Base-by-base conservation (phyloP, 2,113 vertebrate genomes). In the Phasianus colchicus region DNA sequence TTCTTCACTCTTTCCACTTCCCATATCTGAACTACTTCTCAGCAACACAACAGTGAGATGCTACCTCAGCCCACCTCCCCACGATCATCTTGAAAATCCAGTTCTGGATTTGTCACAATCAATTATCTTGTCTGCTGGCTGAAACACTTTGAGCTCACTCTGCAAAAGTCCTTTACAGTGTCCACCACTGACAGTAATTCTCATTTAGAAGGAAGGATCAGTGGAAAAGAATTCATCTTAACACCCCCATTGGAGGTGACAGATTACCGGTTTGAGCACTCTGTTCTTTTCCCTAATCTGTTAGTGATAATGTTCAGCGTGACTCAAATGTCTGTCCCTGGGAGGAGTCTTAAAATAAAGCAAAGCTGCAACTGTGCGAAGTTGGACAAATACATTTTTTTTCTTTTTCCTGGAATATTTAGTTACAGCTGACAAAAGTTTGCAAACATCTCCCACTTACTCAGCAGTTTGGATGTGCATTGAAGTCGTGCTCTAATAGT, bases 151-250 rank as follows among this genome's bases (percentile, higher is more conserved):
- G 15, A 25, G 77, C 48, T 48, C 48, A 38, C 63, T 88, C 69
- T 86, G 69, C 86, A 55, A 45, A 83, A 11, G 22, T 43, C 63
- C 79, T 96, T 96, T 82, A 82, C 81, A 86, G 27, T 11, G 84
- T 72, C 47, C 83, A 54, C 74, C n/a, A 60, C 30, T 93, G 55
- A 88, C 34, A 96, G 45, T 27, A 80, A 52, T 70, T 58, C 55
- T 20, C 52, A 54, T 16, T 54, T 54, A 15, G 8, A 29, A 54
- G 52, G 27, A 15, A 52, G 14, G 52, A 54, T 54, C 14, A 29
- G 12, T 29, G 27, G 8, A 27, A 54, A 54, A 54, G 25, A 54
- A 93, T 34, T 88, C 52, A 63, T 32, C 55, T 34, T 80, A 86
- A 96, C 74, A 79, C 22, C 45, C 25, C 16, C 20, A 66, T 18